These are phyloP conservation scores for Lepeophtheirus nordmannii DNA, from an alignment of 2,888 invertebrate species.

Conservation along the genomic window DNA sequence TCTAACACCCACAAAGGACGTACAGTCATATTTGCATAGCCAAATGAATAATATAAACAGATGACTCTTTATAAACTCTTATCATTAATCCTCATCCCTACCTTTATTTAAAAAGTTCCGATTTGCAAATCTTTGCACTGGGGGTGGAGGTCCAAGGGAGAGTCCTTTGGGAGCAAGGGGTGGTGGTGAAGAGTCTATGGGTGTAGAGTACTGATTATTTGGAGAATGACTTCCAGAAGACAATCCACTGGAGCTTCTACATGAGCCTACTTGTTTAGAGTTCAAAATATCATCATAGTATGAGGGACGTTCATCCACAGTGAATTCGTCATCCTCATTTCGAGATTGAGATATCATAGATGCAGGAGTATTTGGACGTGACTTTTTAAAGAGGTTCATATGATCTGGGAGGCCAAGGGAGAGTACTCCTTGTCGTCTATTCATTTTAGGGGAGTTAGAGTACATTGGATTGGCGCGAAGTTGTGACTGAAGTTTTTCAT, in stretches of 20 bases:
- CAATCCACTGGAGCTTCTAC: background rate
- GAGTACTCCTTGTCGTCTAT: slow-evolving; percentile 7
- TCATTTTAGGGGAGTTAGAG: background rate
- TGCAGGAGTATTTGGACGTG: background rate
- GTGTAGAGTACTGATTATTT: background rate
- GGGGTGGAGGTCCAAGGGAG: background rate
- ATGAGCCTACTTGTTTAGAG: background rate
- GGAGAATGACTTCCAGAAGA: background rate
- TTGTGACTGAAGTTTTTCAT: slow-evolving; percentile 10
- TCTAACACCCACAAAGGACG: too few species aligned
- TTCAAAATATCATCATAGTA: background rate
- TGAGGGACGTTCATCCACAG: background rate
- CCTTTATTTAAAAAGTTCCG: too few species aligned
- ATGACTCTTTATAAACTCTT: too few species aligned
- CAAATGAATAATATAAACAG: too few species aligned
- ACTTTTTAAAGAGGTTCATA: slow-evolving; percentile 4
- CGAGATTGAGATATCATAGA: too few species aligned
- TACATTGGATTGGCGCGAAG: background rate
- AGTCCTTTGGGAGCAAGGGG: background rate
- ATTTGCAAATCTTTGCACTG: background rate
- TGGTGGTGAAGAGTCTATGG: background rate
- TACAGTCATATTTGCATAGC: too few species aligned
- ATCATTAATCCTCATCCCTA: too few species aligned
- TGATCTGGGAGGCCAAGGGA: slow-evolving; percentile 17
- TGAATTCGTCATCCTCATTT: background rate